These are phyloP conservation scores for Acromyrmex charruanus DNA, from an alignment of 1,140 invertebrate species.

Conservation along the genomic window DNA sequence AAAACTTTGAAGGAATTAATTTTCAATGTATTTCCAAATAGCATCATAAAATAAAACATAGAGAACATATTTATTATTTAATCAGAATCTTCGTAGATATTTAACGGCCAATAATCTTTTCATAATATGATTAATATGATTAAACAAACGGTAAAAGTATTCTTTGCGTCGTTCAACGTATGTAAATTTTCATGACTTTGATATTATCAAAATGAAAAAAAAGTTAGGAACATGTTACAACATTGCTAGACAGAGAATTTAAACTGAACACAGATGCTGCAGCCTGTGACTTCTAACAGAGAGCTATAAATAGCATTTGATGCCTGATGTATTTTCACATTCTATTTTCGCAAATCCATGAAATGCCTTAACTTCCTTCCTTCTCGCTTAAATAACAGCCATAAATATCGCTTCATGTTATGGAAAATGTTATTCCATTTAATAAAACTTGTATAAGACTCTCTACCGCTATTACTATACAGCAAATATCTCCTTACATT, in stretches of 20 bases:
- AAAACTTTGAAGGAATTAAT: neutral
- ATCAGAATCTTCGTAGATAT: neutral
- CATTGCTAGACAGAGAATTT: slow-evolving; percentile 77
- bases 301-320: slow-evolving; percentile 84
- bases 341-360: slow-evolving; percentile 82
- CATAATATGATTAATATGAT: slow-evolving; percentile 8
- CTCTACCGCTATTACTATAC: neutral
- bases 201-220: slow-evolving; percentile 51
- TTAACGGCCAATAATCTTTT: neutral
- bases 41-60: neutral
- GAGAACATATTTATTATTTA: neutral
- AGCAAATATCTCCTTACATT: neutral
- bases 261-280: slow-evolving; percentile 78
- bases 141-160: neutral
- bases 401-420: slow-evolving; percentile 46
- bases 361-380: slow-evolving; percentile 79
- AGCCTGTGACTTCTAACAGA: slow-evolving; percentile 83
- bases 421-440: slow-evolving; percentile 46
- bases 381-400: slow-evolving; percentile 72
- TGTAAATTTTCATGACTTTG: neutral
- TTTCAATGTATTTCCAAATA: neutral
- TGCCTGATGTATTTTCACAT: slow-evolving; percentile 83
- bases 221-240: slow-evolving; percentile 78
- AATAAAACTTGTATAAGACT: neutral
- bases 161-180: neutral